These are phyloP conservation scores for Ptyas mucosa DNA, from an alignment of 2,113 vertebrate species.

Conservation along the genomic window DNA sequence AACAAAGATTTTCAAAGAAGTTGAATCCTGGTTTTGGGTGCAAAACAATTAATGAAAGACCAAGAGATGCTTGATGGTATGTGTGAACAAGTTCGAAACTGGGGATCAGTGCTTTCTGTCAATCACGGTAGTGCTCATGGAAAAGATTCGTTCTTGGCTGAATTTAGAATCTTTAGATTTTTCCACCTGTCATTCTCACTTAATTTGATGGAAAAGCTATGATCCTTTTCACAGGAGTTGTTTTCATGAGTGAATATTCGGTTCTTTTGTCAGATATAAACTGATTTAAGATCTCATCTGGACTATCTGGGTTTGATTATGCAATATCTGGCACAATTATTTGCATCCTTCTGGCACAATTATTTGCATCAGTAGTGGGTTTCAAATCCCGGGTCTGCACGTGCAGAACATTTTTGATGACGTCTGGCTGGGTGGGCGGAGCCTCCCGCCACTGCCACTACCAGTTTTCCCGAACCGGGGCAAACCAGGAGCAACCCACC, in stretches of 20 bases:
- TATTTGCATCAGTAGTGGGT: too few species aligned
- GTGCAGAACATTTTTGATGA: too few species aligned
- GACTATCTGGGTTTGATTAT: neutral
- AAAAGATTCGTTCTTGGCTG: neutral
- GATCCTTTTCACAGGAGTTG: neutral
- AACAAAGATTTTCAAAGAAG: neutral
- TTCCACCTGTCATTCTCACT: neutral
- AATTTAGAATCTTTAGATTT: neutral
- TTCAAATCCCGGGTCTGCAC: too few species aligned
- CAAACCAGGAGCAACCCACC: too few species aligned
- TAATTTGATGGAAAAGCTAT: neutral
- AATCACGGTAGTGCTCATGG: neutral
- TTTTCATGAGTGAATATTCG: neutral
- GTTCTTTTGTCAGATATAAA: neutral
- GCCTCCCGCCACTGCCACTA: too few species aligned
- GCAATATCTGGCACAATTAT: neutral
- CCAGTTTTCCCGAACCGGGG: too few species aligned
- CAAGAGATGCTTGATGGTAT: neutral
- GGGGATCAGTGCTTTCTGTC: neutral
- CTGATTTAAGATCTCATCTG: neutral
- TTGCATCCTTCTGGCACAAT: neutral
- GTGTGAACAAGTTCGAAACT: neutral
- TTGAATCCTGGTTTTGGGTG: neutral
- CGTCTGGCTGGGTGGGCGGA: too few species aligned
- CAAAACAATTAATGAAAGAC: neutral